Conservation (phyloP, 2,797 vertebrate genomes). For the Anniella stebbinsi region DNA sequence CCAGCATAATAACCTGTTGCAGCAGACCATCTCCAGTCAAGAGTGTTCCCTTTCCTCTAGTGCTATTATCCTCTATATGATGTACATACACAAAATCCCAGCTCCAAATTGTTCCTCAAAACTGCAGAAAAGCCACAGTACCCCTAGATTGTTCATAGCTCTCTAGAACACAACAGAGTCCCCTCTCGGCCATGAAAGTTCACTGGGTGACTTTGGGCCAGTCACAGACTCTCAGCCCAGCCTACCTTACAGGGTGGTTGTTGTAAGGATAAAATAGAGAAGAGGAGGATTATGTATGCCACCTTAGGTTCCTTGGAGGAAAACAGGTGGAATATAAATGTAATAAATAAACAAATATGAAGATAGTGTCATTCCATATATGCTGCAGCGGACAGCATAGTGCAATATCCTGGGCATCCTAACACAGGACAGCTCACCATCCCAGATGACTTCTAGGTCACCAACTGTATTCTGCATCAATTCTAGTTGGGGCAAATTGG, state of each 20-base stretch:
- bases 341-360: too few relatives aligned
- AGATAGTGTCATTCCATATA: not conserved
- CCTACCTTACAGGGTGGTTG: too few relatives aligned
- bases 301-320: too few relatives aligned
- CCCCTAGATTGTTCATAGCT: not conserved
- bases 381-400: not conserved
- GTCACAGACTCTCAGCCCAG: too few relatives aligned
- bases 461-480: not conserved
- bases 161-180: not conserved
- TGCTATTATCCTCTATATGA: not conserved
- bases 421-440: not conserved
- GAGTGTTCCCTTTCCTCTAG: not conserved
- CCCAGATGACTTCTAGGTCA: not conserved
- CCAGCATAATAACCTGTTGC: too few relatives aligned
- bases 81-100: not conserved
- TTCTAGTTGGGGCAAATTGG: not conserved
- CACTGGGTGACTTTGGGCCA: too few relatives aligned
- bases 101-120: not conserved
- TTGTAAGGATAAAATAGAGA: too few relatives aligned
- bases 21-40: not conserved
- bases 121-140: too few relatives aligned
- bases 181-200: too few relatives aligned
- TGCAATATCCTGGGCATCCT: not conserved
- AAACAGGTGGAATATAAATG: too few relatives aligned
- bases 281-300: too few relatives aligned